A percentile compares a stretch with the other conserved stretches of the same genome.
Conservation (phyloP, 2,113 vertebrate species). For the Brachyhypopomus occidentalis region DNA sequence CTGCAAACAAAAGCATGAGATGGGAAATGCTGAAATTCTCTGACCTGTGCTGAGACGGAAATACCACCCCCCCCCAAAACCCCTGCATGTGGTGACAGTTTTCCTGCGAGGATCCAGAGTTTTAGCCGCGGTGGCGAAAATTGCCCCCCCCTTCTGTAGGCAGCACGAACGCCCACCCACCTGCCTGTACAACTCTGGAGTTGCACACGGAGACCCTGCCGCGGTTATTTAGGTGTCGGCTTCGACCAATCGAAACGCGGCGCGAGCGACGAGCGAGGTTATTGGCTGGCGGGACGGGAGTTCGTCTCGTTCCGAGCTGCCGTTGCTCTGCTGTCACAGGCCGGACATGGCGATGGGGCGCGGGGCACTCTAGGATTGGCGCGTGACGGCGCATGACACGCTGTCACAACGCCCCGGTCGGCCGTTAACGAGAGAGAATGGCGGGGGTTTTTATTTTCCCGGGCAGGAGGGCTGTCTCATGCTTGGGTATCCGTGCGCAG, state of each 20-base stretch:
- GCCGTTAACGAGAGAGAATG: constrained; percentile 4
- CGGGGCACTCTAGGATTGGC: constrained; percentile 1
- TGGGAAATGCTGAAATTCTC: constrained; percentile 24
- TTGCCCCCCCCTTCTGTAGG: neutral
- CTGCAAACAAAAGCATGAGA: constrained; percentile 49
- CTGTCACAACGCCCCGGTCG: constrained; percentile 1
- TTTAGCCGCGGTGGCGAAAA: neutral
- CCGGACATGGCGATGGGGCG: constrained; percentile 11
- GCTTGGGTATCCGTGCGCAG: constrained; percentile 6
- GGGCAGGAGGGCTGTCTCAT: neutral
- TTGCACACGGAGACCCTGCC: neutral
- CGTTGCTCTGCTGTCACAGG: neutral
- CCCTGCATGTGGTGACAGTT: neutral
- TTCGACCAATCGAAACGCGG: neutral
- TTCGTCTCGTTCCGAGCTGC: constrained; percentile 26
- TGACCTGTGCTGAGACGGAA: constrained; percentile 27
- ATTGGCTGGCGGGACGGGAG: constrained; percentile 33
- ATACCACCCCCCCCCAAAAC: neutral
- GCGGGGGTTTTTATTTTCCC: neutral
- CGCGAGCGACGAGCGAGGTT: constrained; percentile 28
- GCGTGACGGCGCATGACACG: constrained; percentile 15
- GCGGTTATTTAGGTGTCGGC: constrained; percentile 4
- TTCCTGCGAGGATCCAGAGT: neutral
- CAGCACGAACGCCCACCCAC: neutral
- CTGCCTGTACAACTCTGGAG: neutral